These are phyloP conservation scores for Apamea anceps DNA, from an alignment of 2,888 invertebrate species.

Conservation along the genomic window DNA sequence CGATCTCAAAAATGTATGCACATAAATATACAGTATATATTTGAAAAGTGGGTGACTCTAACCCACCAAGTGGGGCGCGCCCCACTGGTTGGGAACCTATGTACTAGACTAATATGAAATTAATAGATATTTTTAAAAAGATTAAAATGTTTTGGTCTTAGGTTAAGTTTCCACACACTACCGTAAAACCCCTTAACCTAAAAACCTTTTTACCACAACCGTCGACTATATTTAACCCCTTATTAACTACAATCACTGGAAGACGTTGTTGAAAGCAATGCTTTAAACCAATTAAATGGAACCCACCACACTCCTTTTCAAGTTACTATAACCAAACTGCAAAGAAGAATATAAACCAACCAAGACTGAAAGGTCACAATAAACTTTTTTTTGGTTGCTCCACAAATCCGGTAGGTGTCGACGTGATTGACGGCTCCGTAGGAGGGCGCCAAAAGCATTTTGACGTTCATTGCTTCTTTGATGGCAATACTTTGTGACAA, in stretches of 20 bases:
- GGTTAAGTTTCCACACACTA: background rate
- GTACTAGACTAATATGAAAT: background rate
- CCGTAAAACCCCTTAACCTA: background rate
- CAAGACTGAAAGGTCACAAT: constrained; percentile 10
- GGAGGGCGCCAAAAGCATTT: constrained; percentile 71
- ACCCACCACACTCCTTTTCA: background rate
- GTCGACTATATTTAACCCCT: background rate
- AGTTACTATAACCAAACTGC: background rate
- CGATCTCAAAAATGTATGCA: no score
- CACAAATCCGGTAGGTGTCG: constrained; percentile 70
- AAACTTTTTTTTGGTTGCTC: constrained; percentile 19
- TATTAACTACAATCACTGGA: background rate
- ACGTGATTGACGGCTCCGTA: constrained; percentile 71
- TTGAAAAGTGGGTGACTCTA: no score
- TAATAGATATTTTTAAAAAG: background rate
- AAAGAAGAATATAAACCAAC: background rate
- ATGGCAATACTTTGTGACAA: constrained; percentile 52
- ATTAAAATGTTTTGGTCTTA: background rate
- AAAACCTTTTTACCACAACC: background rate
- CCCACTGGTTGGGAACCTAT: no score
- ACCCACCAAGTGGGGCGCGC: no score
- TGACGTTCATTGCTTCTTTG: constrained; percentile 59
- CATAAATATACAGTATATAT: no score
- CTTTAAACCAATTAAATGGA: background rate
- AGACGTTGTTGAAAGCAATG: background rate